phyloP scores from a whole-genome alignment of 2,113 vertebrate species.

The Anas platyrhynchos region DNA sequence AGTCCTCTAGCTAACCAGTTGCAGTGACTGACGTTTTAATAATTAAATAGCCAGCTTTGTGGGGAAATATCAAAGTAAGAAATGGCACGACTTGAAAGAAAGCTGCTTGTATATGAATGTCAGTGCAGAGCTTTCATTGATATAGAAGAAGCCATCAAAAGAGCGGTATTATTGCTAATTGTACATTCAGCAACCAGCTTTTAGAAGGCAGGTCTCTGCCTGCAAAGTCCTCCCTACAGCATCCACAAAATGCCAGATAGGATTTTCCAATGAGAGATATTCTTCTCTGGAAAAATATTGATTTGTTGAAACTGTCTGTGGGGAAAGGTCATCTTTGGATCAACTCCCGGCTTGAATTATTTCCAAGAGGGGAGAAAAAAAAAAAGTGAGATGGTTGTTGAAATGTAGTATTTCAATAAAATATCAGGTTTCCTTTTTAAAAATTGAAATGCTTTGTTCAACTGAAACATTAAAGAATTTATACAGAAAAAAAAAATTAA shows the following conservation, averaged over 20 bases:
- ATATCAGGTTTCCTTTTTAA: neutral
- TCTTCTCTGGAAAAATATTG: conserved; percentile 39
- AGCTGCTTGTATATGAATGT: conserved; percentile 6
- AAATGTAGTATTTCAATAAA: neutral
- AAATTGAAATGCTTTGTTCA: neutral
- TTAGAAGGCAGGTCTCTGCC: conserved; percentile 18
- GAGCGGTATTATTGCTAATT: neutral
- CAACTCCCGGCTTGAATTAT: neutral
- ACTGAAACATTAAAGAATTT: neutral
- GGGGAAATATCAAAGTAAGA: conserved; percentile 42
- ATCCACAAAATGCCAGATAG: neutral
- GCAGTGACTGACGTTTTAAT: neutral
- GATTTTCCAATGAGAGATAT: conserved; percentile 10
- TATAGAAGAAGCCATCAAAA: conserved; percentile 19
- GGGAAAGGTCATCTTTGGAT: conserved; percentile 48
- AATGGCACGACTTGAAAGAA: conserved; percentile 46
- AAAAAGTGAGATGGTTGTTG: neutral
- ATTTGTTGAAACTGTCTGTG: conserved; percentile 46
- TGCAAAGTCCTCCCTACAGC: neutral
- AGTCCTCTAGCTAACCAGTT: neutral
- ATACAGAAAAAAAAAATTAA: neutral
- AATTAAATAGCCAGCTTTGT: conserved; percentile 22
- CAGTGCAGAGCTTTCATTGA: conserved; percentile 15
- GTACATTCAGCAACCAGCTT: conserved; percentile 19
- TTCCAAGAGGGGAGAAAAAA: neutral